phyloP scores from a whole-genome alignment of 2,113 vertebrate genomes.

The Perognathus longimembris region DNA sequence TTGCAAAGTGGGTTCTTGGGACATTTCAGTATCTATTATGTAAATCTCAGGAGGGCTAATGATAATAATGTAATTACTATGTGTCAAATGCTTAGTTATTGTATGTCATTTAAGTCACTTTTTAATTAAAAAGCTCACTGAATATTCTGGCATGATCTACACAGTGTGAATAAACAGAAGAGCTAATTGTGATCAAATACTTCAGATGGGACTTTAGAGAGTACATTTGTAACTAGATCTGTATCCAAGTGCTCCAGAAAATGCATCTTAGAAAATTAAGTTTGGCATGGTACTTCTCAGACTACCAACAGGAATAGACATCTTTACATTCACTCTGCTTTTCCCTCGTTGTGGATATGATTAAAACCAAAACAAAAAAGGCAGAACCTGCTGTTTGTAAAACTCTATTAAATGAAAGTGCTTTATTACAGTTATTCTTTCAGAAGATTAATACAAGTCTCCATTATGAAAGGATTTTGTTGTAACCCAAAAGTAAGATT shows the following conservation, averaged over 20 bases:
- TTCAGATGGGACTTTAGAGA: conserved; percentile 56
- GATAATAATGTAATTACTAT: conserved; percentile 67
- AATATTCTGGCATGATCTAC: conserved; percentile 69
- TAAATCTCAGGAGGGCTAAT: conserved; percentile 61
- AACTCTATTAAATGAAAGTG: conserved; percentile 58
- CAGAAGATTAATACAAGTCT: neutral
- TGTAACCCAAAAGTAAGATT: neutral
- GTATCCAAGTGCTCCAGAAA: conserved; percentile 64
- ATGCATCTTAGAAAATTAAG: conserved; percentile 30
- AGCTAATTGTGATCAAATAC: conserved; percentile 79
- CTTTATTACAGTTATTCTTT: conserved; percentile 44
- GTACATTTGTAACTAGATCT: conserved; percentile 56
- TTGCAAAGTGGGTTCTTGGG: conserved; percentile 51
- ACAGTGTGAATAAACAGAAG: conserved; percentile 66
- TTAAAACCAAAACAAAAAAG: conserved; percentile 16
- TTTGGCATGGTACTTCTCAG: conserved; percentile 21
- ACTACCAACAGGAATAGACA: neutral
- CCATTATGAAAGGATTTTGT: neutral
- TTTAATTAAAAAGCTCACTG: conserved; percentile 81
- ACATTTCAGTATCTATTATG: conserved; percentile 58
- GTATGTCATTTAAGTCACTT: conserved; percentile 79
- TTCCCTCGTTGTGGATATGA: neutral
- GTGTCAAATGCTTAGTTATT: conserved; percentile 68
- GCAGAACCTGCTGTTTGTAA: conserved; percentile 74
- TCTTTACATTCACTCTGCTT: neutral